Evolutionary conservation across 2,113 vertebrate species (phyloP).

Genomic region (Manacus vitellinus): DNA sequence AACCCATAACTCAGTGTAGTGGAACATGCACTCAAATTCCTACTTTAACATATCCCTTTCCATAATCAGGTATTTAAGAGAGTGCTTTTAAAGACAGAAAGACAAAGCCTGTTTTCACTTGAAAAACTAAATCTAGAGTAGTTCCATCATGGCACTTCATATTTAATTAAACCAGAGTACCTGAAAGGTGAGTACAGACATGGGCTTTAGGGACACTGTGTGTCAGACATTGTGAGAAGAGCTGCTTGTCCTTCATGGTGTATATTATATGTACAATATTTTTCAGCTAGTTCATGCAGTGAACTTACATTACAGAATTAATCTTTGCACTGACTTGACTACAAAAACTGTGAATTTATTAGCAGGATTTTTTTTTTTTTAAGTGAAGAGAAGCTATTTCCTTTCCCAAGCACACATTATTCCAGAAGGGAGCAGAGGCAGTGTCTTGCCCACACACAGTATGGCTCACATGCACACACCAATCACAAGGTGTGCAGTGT

Average conservation of each 20-base stretch:
- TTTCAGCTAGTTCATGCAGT: neutral
- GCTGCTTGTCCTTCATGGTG: neutral
- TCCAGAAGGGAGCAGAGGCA: constrained; percentile 57
- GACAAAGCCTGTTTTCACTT: neutral
- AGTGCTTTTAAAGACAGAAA: neutral
- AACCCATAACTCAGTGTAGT: neutral
- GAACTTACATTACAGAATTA: neutral
- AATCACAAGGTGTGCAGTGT: neutral
- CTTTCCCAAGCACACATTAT: constrained; percentile 31
- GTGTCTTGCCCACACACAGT: constrained; percentile 51
- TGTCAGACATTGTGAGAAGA: neutral
- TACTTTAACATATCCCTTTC: neutral
- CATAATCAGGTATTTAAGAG: neutral
- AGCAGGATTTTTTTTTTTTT: constrained; percentile 7
- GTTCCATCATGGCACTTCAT: neutral
- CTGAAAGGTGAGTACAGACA: neutral
- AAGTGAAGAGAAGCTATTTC: constrained; percentile 41
- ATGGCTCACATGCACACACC: constrained; percentile 20
- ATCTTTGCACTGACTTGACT: constrained; percentile 43
- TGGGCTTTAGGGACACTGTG: neutral
- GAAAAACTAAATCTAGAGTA: neutral
- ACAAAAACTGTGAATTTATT: constrained; percentile 55
- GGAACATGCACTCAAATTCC: neutral
- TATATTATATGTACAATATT: neutral
- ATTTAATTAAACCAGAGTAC: neutral